These are phyloP conservation scores for Mionectes macconnelli DNA, from an alignment of 2,113 vertebrate genomes.

Conservation along the genomic window DNA sequence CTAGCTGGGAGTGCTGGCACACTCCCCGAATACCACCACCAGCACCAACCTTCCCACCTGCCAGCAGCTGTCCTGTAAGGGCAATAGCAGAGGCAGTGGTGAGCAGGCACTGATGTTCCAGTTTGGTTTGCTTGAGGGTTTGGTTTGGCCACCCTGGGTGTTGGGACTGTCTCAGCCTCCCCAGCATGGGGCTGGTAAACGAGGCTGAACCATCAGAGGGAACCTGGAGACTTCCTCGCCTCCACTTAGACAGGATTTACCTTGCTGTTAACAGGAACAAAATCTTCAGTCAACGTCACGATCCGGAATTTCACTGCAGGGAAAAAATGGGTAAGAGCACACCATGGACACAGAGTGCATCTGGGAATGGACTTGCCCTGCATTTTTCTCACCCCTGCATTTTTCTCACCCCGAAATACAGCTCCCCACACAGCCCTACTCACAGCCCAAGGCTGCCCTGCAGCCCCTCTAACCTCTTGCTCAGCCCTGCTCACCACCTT, in stretches of 20 bases:
- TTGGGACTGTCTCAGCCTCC: not conserved
- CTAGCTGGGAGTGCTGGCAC: not conserved
- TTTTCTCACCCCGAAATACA: not conserved
- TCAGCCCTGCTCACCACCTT: not conserved
- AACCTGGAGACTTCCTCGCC: not conserved
- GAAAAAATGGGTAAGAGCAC: not conserved
- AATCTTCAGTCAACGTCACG: conserved; percentile 3
- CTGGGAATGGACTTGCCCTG: rapidly evolving
- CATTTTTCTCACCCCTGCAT: not conserved
- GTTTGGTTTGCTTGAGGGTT: rapidly evolving
- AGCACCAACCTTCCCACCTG: not conserved
- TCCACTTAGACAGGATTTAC: not conserved
- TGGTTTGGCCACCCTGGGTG: not conserved
- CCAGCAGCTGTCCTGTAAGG: not conserved
- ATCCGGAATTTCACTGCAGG: conserved; percentile 58
- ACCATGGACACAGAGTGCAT: rapidly evolving
- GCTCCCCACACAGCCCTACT: not conserved
- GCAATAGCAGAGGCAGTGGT: rapidly evolving
- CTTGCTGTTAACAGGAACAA: conserved; percentile 20
- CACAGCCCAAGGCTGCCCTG: not conserved
- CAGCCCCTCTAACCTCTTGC: not conserved
- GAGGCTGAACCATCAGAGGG: not conserved
- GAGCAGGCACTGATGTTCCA: not conserved
- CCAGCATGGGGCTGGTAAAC: not conserved
- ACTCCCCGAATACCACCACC: not conserved